Base-by-base conservation (phyloP, 2,113 vertebrate genomes). In the Varanus komodoensis region DNA sequence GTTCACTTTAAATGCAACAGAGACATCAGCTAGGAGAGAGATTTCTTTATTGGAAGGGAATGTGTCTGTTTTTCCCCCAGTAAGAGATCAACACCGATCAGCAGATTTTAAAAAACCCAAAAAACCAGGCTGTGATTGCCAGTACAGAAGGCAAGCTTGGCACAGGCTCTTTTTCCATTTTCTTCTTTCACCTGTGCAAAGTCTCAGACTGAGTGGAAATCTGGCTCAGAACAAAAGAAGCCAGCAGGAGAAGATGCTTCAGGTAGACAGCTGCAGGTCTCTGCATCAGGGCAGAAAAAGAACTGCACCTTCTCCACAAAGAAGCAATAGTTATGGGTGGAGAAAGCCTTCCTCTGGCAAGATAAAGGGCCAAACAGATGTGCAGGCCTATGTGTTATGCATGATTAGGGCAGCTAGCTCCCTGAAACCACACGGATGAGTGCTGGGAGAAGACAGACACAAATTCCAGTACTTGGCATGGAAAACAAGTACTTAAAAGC, bases 21-120 rank as follows among this genome's bases (percentile, higher is more conserved):
- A 85, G 67, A 79, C 74, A 77, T 14, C n/a, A 89, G 74, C 54
- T 2, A 38, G 44, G 50, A 85, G 77, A 69, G 48, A 86, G 21
- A n/a, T 34, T 75, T 89, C 38, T 90, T 90, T 90, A 90, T 90
- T 90, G 64, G 75, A 71, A 79, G 89, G 64, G 64, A 68, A 89
- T 38, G 61, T 32, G 12, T 79, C 25, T 69, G 8, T 19, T 2
- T 44, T 44, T 3, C 38, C 38, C 2, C 44, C 50, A 57, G 34
- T 50, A 74, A 82, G 44, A 29, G 27, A n/a, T 50, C 11, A 17
- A 79, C 38, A 23, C 14, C 44, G 23, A 34, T 68, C 57, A 78
- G 32, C 61, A 50, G 81, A 88, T 74, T 32, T 74, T 34, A 86
- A 86, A 6, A 61, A 78, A 44, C 38, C 38, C 38, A 27, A 52